Conservation (phyloP, 2,797 vertebrate genomes). For the Antrozous pallidus region DNA sequence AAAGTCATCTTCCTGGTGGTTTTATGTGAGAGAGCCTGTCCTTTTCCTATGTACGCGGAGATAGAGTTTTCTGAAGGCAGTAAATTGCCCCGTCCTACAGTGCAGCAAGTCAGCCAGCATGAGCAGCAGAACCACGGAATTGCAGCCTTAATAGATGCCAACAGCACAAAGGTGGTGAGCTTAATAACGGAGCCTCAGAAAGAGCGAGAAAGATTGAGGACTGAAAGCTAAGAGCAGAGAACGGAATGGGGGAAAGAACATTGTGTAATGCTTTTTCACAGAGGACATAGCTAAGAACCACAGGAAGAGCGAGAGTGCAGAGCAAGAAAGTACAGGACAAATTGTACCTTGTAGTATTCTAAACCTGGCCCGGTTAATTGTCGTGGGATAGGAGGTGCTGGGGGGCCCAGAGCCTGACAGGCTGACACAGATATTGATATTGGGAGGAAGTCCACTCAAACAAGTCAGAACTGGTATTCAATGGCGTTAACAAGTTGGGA, state of each 20-base stretch:
- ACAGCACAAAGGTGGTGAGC: not conserved
- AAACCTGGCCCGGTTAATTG: not conserved
- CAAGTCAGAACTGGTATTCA: not conserved
- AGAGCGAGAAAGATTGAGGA: not conserved
- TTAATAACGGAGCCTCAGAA: slow-evolving; percentile 23
- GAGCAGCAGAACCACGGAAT: slow-evolving; percentile 2
- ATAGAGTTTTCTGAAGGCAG: slow-evolving; percentile 39
- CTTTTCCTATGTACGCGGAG: not conserved
- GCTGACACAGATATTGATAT: not conserved
- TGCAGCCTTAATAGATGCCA: not conserved
- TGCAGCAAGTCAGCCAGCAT: not conserved
- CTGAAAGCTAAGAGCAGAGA: slow-evolving; percentile 36
- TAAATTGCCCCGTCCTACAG: slow-evolving; percentile 9
- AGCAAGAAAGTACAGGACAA: slow-evolving; percentile 32
- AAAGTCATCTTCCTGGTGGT: not conserved
- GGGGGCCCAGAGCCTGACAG: not conserved
- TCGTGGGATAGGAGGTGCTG: not conserved
- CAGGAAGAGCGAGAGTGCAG: not conserved
- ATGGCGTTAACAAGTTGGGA: not conserved
- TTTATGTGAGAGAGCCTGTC: not conserved
- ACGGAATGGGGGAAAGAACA: slow-evolving; percentile 28
- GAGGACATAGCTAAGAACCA: slow-evolving; percentile 17
- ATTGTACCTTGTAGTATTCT: not conserved
- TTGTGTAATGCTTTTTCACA: not conserved
- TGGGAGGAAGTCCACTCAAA: not conserved